Conservation (phyloP, 64 coral and sea anemone genomes). For the Porites lutea region DNA sequence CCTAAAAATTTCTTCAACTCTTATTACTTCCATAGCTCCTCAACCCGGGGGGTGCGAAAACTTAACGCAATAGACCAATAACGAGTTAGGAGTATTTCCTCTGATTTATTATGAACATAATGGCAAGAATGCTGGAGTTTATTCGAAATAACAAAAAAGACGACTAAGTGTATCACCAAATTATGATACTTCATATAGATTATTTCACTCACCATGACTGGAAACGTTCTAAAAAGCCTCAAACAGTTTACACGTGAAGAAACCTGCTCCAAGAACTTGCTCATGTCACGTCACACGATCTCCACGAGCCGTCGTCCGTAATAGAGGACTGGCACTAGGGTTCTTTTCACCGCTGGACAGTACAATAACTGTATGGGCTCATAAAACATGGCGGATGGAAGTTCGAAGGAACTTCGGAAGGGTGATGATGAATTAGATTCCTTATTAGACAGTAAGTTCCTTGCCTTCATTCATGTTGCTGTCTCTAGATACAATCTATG, state of each 20-base stretch:
- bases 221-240: not conserved
- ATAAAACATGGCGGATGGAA: slow-evolving; percentile 75
- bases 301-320: not conserved
- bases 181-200: too few relatives aligned
- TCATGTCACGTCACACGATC: not conserved
- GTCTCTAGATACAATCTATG: not conserved
- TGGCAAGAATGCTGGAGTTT: too few relatives aligned
- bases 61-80: too few relatives aligned
- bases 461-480: not conserved
- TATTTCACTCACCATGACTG: slow-evolving; percentile 15
- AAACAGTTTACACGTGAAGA: not conserved
- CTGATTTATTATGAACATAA: too few relatives aligned
- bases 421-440: slow-evolving; percentile 67
- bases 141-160: too few relatives aligned
- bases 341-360: not conserved
- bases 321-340: not conserved
- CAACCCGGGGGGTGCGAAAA: too few relatives aligned
- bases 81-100: too few relatives aligned
- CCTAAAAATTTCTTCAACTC: too few relatives aligned
- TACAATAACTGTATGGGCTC: not conserved
- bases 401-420: not conserved
- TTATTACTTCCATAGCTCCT: too few relatives aligned
- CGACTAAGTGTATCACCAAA: too few relatives aligned
- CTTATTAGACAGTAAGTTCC: slow-evolving; percentile 73
- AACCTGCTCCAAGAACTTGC: not conserved